Percentiles rank a stretch among this genome's conserved stretches.
Conservation (phyloP, 2,113 vertebrate genomes). For the Oreocharis arfaki region DNA sequence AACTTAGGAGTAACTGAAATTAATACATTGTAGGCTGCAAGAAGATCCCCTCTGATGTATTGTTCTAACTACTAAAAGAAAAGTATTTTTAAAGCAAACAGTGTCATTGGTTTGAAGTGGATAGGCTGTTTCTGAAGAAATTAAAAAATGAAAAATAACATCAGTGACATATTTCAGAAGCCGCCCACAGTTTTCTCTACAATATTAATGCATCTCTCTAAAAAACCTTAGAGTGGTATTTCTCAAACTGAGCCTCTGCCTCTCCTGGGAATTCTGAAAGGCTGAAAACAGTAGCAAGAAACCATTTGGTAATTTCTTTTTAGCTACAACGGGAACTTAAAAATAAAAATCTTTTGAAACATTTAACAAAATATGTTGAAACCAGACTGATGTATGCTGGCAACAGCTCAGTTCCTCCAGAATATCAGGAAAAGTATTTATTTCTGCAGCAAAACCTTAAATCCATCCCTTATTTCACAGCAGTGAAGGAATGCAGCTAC, state of each 20-base stretch:
- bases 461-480: neutral
- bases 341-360: neutral
- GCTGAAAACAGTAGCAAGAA: slow-evolving; percentile 21
- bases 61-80: neutral
- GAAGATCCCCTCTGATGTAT: neutral
- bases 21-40: neutral
- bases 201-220: neutral
- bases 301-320: neutral
- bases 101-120: neutral
- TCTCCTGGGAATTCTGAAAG: slow-evolving; percentile 2
- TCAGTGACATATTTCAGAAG: neutral
- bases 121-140: neutral
- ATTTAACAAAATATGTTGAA: neutral
- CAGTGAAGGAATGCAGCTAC: neutral
- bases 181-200: neutral
- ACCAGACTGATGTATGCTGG: neutral
- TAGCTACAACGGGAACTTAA: slow-evolving; percentile 9
- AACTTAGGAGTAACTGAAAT: neutral
- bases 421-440: neutral
- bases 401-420: neutral
- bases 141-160: neutral
- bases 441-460: neutral
- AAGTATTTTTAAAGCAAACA: neutral
- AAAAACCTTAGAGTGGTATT: neutral
- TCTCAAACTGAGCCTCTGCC: neutral